Evolutionary conservation across 2,888 invertebrate species (phyloP).

Genomic region (Chrysina gloriosa): DNA sequence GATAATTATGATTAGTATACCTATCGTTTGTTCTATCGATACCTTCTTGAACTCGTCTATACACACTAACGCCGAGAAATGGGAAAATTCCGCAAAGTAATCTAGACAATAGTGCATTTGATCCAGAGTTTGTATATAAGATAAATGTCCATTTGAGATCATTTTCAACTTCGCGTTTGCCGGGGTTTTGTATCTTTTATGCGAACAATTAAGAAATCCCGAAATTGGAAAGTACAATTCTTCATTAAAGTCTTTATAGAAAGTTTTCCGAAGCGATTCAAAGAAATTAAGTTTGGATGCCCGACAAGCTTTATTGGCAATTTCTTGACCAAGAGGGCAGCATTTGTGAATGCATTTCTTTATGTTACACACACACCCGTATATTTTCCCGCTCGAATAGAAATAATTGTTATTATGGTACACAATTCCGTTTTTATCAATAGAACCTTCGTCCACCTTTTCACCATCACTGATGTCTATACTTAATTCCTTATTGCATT

Average conservation of each 20-base stretch:
- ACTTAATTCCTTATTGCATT: constrained; percentile 36
- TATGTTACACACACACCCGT: constrained; percentile 40
- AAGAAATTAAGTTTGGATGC: constrained; percentile 6
- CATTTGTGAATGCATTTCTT: constrained; percentile 39
- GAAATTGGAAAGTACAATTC: constrained; percentile 2
- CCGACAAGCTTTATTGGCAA: constrained; percentile 29
- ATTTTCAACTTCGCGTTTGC: neutral
- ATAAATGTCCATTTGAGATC: constrained; percentile 1
- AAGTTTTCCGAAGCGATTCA: constrained; percentile 1
- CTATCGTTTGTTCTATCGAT: constrained; percentile 22
- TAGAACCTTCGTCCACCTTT: constrained; percentile 13
- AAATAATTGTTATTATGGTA: constrained; percentile 37
- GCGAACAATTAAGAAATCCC: neutral
- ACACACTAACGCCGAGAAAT: constrained; percentile 31
- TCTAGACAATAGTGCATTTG: constrained; percentile 38
- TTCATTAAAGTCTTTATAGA: neutral
- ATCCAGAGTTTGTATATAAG: constrained; percentile 11
- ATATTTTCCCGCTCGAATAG: constrained; percentile 21
- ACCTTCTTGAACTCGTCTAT: constrained; percentile 23
- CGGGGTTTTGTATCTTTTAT: constrained; percentile 2
- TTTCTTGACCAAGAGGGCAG: constrained; percentile 27
- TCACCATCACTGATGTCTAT: constrained; percentile 44
- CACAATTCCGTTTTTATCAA: constrained; percentile 40
- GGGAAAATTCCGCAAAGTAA: constrained; percentile 31
- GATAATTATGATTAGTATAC: constrained; percentile 19